These are phyloP conservation scores for Onchidella celtica DNA, from an alignment of 2,888 invertebrate species.

Conservation along the genomic window DNA sequence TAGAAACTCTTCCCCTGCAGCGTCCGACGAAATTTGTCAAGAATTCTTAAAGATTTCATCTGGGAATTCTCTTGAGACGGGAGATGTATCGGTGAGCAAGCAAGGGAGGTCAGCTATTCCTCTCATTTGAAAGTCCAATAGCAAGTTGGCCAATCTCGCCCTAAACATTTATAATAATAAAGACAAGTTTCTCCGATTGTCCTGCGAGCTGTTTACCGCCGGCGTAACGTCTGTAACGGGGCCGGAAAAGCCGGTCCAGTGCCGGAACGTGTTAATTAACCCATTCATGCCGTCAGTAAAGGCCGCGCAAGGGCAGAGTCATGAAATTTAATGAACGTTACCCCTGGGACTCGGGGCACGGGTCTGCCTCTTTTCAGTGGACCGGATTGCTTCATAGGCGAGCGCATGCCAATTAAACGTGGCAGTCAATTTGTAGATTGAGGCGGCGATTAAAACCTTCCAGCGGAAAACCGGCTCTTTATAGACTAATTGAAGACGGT, in stretches of 20 bases:
- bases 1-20: neutral
- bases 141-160: slow-evolving; percentile 43
- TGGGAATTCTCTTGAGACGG: slow-evolving; percentile 7
- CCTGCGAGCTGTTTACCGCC: slow-evolving; percentile 39
- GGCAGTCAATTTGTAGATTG: slow-evolving; percentile 48
- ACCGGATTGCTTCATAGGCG: slow-evolving; percentile 30
- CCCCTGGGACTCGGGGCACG: slow-evolving; percentile 28
- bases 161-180: slow-evolving; percentile 49
- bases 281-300: slow-evolving; percentile 36
- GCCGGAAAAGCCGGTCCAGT: slow-evolving; percentile 32
- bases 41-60: slow-evolving; percentile 20
- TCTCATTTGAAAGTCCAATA: slow-evolving; percentile 49
- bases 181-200: slow-evolving; percentile 47
- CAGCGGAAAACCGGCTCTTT: slow-evolving; percentile 38
- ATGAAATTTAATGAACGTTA: slow-evolving; percentile 46
- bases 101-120: slow-evolving; percentile 40
- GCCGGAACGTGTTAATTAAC: slow-evolving; percentile 47
- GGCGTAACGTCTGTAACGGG: slow-evolving; percentile 35
- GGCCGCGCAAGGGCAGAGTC: slow-evolving; percentile 40
- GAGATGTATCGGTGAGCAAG: slow-evolving; percentile 47
- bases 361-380: slow-evolving; percentile 35
- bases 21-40: slow-evolving; percentile 16
- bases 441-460: slow-evolving; percentile 32
- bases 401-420: slow-evolving; percentile 43
- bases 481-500: slow-evolving; percentile 37